Conservation (phyloP, 2,113 vertebrate genomes). For the Alethe castanea region DNA sequence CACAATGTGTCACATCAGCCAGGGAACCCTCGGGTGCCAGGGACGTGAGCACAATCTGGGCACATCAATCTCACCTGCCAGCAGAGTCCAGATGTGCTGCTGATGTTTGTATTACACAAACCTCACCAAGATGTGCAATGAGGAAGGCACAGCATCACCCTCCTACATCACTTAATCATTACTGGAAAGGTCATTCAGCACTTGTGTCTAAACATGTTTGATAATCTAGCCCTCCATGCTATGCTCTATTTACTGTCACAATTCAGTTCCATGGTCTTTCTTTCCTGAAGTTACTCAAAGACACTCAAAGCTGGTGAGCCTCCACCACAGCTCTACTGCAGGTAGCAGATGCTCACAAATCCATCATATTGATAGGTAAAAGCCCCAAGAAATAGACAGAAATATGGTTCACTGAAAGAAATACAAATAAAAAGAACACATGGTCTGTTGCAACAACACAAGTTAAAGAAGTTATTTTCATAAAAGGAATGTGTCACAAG, state of each 20-base stretch:
- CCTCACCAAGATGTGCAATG: neutral
- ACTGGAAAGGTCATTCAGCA: neutral
- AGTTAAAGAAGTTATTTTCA: slow-evolving; percentile 4
- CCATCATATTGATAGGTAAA: neutral
- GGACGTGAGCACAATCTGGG: neutral
- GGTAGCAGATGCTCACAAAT: neutral
- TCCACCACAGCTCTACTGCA: neutral
- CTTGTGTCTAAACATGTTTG: neutral
- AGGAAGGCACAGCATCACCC: neutral
- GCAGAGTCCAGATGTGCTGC: neutral
- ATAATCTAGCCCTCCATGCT: neutral
- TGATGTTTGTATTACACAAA: neutral
- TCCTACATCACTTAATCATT: neutral
- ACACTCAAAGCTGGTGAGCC: neutral
- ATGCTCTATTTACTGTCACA: neutral
- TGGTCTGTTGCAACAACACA: neutral
- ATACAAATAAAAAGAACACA: neutral
- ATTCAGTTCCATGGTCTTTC: neutral
- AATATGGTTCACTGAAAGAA: neutral
- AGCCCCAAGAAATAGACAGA: neutral
- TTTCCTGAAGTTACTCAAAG: neutral
- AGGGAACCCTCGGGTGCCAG: neutral
- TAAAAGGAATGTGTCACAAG: neutral
- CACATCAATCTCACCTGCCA: neutral
- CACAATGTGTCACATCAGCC: rapidly evolving